Evolutionary conservation across 2,113 vertebrate species (phyloP), one percentile per base, ranked within the genome.

Genomic region (Leucopternis melanops): DNA sequence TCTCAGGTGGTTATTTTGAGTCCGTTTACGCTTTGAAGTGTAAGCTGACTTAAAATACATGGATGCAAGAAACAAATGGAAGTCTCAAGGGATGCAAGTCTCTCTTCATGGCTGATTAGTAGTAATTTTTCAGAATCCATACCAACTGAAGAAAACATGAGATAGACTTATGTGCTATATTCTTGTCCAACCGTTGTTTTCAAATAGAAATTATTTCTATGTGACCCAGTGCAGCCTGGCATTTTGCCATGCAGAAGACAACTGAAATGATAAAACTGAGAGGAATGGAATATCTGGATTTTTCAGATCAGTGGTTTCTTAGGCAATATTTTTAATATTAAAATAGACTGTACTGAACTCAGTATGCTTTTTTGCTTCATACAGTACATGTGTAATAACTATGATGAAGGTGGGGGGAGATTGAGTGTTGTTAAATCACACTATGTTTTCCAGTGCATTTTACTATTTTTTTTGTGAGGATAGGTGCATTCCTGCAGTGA

Each of bases 401-500:
- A 1, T 18, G 34, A 5, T 71, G 61, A 13, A 21, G 58, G 44
- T 29, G 29, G 9, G 8, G 23, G 61, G 9, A 15, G 9, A 16
- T 62, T 44, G 23, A 49, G 26, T 31, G 31, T 25, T 65, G 31
- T 47, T 69, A 72, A 86, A 45, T 66, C 16, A 42, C 31, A 8
- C 27, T 34, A 3, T 66, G 17, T 45, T 83, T 84, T 52, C 49
- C 31, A 25, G 38, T 25, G 36, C 2, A 3, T 69, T 75, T 69
- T 65, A 34, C 9, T 34, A 10, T 47, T 34, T 1, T 52, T 73
- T 73, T 72, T 44, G 13, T 78, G 47, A 81, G 42, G 14, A 34
- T 32, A 52, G 20, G n/a, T 62, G 21, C 1, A 0, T 45, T 79
- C 5, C 42, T 72, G 19, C 3, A 1, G 8, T 45, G 65, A 45